Evolutionary conservation across 2,113 vertebrate species (phyloP).

Genomic region (Embiotoca jacksoni): DNA sequence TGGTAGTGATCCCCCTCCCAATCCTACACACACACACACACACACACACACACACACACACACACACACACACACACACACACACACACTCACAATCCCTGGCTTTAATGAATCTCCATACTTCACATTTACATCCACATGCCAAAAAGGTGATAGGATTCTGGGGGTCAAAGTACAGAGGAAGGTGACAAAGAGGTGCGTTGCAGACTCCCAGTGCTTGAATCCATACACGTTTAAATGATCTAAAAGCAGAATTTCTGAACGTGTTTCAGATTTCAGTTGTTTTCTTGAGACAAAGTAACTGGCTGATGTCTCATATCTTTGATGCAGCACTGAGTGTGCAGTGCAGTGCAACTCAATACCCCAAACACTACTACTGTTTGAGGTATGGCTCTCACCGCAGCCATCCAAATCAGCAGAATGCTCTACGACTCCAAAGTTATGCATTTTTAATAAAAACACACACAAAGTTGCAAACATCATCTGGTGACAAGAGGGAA

Average conservation of each 20-base stretch:
- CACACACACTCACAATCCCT: slow-evolving; percentile 36
- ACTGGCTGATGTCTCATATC: slow-evolving; percentile 33
- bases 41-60: slow-evolving; percentile 33
- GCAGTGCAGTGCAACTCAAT: slow-evolving; percentile 38
- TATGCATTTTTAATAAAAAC: slow-evolving; percentile 67
- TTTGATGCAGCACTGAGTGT: slow-evolving; percentile 30
- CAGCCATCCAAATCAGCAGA: slow-evolving; percentile 48
- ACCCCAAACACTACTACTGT: slow-evolving; percentile 43
- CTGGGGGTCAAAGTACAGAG: slow-evolving; percentile 37
- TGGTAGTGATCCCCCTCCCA: slow-evolving; percentile 77
- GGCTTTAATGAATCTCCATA: slow-evolving; percentile 72
- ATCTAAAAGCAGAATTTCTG: slow-evolving; percentile 1
- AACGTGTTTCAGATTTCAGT: slow-evolving; percentile 16
- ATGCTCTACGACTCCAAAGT: slow-evolving; percentile 28
- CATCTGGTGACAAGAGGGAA: slow-evolving; percentile 15
- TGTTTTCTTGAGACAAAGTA: slow-evolving; percentile 36
- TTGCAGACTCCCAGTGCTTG: slow-evolving; percentile 3
- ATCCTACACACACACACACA: slow-evolving; percentile 39
- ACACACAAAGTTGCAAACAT: slow-evolving; percentile 31
- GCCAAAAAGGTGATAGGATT: slow-evolving; percentile 48
- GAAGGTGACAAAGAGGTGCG: slow-evolving; percentile 16
- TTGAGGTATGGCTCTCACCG: slow-evolving; percentile 55
- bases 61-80: slow-evolving; percentile 41
- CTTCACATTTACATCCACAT: slow-evolving; percentile 74
- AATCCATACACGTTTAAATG: slow-evolving; percentile 11